phyloP scores from a whole-genome alignment of 2,797 vertebrate genomes.

The Ctenopoma multispine region DNA sequence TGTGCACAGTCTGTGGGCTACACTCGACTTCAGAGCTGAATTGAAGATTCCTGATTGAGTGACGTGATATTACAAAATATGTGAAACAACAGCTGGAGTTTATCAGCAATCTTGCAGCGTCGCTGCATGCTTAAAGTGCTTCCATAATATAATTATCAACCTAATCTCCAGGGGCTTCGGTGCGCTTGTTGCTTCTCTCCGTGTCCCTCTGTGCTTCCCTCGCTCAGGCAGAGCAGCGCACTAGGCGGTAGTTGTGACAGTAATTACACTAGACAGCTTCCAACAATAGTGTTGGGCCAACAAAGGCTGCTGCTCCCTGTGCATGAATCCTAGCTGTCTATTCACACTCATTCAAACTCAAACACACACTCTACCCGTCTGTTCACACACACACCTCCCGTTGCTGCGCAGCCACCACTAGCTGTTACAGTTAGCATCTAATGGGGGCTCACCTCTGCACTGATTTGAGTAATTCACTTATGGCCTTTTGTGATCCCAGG shows the following conservation, averaged over 20 bases:
- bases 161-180: constrained; percentile 59
- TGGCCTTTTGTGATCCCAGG: constrained; percentile 79
- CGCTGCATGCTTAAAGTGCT: constrained; percentile 48
- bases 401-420: constrained; percentile 64
- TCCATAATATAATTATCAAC: constrained; percentile 64
- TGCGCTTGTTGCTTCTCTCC: constrained; percentile 41
- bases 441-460: constrained; percentile 54
- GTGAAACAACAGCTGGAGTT: constrained; percentile 54
- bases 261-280: constrained; percentile 80
- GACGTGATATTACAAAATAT: constrained; percentile 33
- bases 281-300: constrained; percentile 85
- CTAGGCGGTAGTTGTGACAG: constrained; percentile 73
- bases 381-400: constrained; percentile 67
- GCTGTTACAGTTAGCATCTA: constrained; percentile 74
- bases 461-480: constrained; percentile 83
- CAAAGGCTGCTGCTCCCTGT: constrained; percentile 78
- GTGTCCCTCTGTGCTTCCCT: constrained; percentile 36
- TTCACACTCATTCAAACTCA: constrained; percentile 75
- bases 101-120: constrained; percentile 48
- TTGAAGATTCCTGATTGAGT: constrained; percentile 23
- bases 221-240: constrained; percentile 46
- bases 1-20: constrained; percentile 3
- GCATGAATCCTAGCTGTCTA: constrained; percentile 72
- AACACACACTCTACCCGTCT: constrained; percentile 68
- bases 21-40: constrained; percentile 4